phyloP scores from a whole-genome alignment of 2,888 invertebrate genomes.

The Lacanobia oleracea region DNA sequence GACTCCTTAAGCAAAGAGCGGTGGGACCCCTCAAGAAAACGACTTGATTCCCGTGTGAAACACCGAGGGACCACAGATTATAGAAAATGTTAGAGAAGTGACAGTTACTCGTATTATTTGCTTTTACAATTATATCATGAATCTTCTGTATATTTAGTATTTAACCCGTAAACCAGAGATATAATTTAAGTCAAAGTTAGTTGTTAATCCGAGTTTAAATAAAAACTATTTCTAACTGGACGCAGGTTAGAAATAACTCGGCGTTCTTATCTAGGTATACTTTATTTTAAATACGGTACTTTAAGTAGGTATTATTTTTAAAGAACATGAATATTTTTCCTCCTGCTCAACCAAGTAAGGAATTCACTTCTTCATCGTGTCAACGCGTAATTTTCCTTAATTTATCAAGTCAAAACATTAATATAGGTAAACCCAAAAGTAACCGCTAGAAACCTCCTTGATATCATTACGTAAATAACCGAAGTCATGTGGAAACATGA shows the following conservation, averaged over 20 bases:
- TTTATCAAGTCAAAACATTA: background rate
- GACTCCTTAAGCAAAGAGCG: slow-evolving; percentile 70
- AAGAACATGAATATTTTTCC: slow-evolving; percentile 14
- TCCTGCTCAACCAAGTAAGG: background rate
- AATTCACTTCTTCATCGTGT: slow-evolving; percentile 11
- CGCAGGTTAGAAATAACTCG: too few relatives aligned
- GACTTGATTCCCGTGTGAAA: slow-evolving; percentile 88
- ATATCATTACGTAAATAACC: background rate
- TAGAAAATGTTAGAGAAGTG: slow-evolving; percentile 38
- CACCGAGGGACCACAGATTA: slow-evolving; percentile 66
- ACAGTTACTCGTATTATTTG: background rate
- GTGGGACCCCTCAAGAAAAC: slow-evolving; percentile 83
- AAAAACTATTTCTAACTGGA: background rate
- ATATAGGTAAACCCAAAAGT: slow-evolving; percentile 28
- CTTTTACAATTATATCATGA: background rate
- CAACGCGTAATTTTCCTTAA: slow-evolving; percentile 36
- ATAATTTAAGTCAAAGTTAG: too few relatives aligned
- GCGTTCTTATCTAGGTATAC: background rate
- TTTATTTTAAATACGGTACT: background rate
- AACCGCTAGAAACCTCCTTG: background rate
- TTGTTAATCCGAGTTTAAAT: background rate
- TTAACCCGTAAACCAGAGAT: too few relatives aligned
- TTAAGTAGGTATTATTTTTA: background rate
- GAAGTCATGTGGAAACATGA: background rate
- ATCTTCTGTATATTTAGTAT: background rate